These are phyloP conservation scores for Sebastolobus alascanus DNA, from an alignment of 2,797 vertebrate genomes.

Conservation along the genomic window DNA sequence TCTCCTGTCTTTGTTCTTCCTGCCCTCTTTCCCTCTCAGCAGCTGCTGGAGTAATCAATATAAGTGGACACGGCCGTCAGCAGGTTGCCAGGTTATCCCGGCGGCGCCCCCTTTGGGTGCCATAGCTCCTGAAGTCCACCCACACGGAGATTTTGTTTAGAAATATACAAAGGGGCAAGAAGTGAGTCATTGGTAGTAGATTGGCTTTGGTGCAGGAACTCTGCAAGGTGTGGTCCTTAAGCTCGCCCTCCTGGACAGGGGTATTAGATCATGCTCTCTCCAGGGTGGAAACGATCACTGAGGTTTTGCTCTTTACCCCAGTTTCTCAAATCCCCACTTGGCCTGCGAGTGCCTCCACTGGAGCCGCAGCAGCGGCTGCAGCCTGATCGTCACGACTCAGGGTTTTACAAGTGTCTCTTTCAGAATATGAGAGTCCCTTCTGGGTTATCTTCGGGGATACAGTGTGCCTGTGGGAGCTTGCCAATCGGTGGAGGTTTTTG, in stretches of 20 bases:
- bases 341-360: constrained; percentile 70
- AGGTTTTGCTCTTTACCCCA: constrained; percentile 72
- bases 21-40: constrained; percentile 66
- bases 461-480: constrained; percentile 61
- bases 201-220: constrained; percentile 53
- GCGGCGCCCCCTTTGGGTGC: constrained; percentile 54
- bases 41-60: constrained; percentile 80
- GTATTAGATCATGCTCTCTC: constrained; percentile 65
- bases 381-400: constrained; percentile 71
- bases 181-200: constrained; percentile 45
- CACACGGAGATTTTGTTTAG: constrained; percentile 52
- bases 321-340: constrained; percentile 78
- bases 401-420: constrained; percentile 80
- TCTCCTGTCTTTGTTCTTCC: constrained; percentile 71
- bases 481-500: constrained; percentile 62
- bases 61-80: constrained; percentile 66
- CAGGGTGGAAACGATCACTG: constrained; percentile 62
- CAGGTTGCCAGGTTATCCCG: constrained; percentile 70
- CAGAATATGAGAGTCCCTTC: constrained; percentile 71
- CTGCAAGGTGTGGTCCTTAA: constrained; percentile 44
- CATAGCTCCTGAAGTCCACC: constrained; percentile 55
- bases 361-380: constrained; percentile 59
- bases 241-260: constrained; percentile 56
- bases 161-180: constrained; percentile 53
- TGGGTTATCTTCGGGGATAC: constrained; percentile 73